Base-by-base conservation (phyloP, 2,888 invertebrate genomes). In the Hesperia comma region DNA sequence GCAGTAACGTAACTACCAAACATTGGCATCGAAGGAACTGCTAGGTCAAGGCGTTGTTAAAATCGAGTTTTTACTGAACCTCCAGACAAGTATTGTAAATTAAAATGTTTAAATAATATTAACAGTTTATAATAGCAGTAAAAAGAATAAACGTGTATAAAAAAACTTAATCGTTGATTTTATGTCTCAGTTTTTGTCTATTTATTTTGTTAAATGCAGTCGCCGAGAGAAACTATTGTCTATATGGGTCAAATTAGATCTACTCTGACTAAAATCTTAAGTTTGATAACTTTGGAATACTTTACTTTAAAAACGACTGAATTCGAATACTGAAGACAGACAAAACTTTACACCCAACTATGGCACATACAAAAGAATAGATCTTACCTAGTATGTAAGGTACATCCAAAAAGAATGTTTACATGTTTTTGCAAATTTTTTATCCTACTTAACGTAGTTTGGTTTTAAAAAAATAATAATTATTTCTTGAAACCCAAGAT, bases 191-290 rank as follows among this genome's bases (percentile, higher is more conserved):
- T 51, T 51, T 51, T 51, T 51, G 21, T 7, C 1, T 10, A 17
- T 14, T 46, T 46, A 46, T 46, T 46, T 46, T 46, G 17, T 46
- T 46, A 17, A 5, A 8, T n/a, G 6, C 51, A 21, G 14, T 14
- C 51, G 6, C n/a, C 21, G 21, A 51, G 21, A 51, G 51, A 51
- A 51, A 51, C 51, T 51, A 14, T 0, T 21, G 19, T 51, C 51
- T 21, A 21, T 51, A 51, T 51, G 51, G 51, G 51, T 51, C 51
- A 51, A 51, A 51, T 51, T 51, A 21, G 12, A 21, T 51, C 21
- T 14, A 51, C 14, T 51, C 19, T 51, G 14, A 21, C 12, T 21
- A 19, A 10, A 51, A 51, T 14, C 6, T 12, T 12, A 14, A 19
- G 5, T 21, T 51, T 21, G 12, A 12, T 51, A 21, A 21, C 4